Evolutionary conservation across 37 sponge, comb jelly and placozoan species (phyloP).

Genomic region (Halichondria panicea): DNA sequence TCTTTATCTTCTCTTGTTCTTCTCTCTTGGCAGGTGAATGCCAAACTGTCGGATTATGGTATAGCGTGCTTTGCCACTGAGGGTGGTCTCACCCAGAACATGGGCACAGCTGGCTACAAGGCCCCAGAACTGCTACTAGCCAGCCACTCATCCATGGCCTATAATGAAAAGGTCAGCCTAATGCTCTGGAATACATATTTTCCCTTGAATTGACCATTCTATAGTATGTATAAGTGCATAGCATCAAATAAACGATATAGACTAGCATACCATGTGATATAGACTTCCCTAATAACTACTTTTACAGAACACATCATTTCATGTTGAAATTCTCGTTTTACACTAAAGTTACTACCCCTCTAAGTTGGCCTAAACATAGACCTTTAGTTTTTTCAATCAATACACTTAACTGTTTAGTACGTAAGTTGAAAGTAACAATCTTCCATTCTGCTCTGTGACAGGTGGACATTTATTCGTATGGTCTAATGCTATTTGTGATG

Average conservation of each 20-base stretch:
- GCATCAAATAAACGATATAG: too few species aligned
- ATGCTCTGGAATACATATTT: neutral
- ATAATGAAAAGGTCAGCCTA: conserved; percentile 48
- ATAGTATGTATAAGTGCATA: too few species aligned
- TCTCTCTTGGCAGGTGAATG: conserved; percentile 54
- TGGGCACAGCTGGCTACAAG: conserved; percentile 80
- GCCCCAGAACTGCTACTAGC: conserved; percentile 76
- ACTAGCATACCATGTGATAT: too few species aligned
- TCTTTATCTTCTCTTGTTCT: neutral
- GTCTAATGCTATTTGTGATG: conserved; percentile 58
- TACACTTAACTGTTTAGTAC: too few species aligned
- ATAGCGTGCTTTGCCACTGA: conserved; percentile 77
- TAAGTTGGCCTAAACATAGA: too few species aligned
- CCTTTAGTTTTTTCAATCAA: too few species aligned
- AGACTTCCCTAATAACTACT: neutral
- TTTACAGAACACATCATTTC: neutral
- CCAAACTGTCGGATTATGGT: conserved; percentile 87
- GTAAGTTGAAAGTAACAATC: too few species aligned
- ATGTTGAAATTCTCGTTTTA: too few species aligned
- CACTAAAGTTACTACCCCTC: too few species aligned
- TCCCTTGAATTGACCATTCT: neutral
- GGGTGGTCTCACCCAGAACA: conserved; percentile 55
- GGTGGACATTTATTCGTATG: conserved; percentile 74
- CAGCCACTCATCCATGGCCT: conserved; percentile 41
- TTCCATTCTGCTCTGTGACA: neutral